Conservation (phyloP, 2,888 invertebrate genomes). For the Agelastica alni region DNA sequence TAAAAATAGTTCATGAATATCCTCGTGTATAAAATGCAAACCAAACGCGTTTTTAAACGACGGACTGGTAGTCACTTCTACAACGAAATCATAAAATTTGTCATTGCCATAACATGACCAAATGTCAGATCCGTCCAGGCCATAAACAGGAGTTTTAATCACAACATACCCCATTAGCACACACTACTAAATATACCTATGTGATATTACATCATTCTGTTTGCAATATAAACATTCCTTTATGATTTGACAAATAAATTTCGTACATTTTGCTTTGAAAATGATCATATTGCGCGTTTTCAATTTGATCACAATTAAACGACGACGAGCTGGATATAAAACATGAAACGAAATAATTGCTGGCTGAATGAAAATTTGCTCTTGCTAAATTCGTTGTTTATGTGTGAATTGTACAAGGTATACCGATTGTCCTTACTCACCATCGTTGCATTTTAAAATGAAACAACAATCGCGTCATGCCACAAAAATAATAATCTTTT, state of each 20-base stretch:
- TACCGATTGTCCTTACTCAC: background rate
- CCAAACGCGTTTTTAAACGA: too few relatives aligned
- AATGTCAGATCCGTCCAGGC: conserved; percentile 45
- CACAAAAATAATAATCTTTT: too few relatives aligned
- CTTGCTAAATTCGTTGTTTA: conserved; percentile 13
- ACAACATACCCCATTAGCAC: conserved; percentile 57
- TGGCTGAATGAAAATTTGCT: conserved; percentile 15
- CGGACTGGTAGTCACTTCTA: conserved; percentile 43
- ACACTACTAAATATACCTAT: conserved; percentile 57
- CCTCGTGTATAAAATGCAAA: too few relatives aligned
- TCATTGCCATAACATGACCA: conserved; percentile 49
- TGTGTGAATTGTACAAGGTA: conserved; percentile 3
- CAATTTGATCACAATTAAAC: conserved; percentile 48
- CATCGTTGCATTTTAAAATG: background rate
- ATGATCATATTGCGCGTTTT: conserved; percentile 48
- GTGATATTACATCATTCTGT: conserved; percentile 52
- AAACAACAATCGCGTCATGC: too few relatives aligned
- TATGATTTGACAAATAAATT: conserved; percentile 56
- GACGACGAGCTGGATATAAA: conserved; percentile 41
- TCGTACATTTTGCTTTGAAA: conserved; percentile 43
- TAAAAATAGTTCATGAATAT: too few relatives aligned
- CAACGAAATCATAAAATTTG: conserved; percentile 52
- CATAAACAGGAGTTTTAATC: conserved; percentile 58
- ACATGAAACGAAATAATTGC: conserved; percentile 42
- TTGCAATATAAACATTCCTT: conserved; percentile 55